Evolutionary conservation across 2,888 invertebrate genomes (phyloP), one percentile per base, ranked within the genome.

Genomic region (Macaria liturata): DNA sequence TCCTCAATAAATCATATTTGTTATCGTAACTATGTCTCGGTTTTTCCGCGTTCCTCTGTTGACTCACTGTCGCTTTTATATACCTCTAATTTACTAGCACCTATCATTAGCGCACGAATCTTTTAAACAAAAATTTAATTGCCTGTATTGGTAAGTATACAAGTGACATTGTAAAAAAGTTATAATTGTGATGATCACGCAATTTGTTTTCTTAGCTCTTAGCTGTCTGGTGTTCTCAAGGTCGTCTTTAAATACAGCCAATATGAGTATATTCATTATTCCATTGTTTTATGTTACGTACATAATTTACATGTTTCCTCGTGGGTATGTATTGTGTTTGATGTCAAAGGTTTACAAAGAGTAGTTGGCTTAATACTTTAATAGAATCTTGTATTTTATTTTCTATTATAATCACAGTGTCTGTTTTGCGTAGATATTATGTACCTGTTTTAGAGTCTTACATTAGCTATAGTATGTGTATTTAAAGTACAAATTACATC

Each of bases 261-360:
- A 52, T 34, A 48, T 59, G 40, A 46, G 50, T 54, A 54, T 61
- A 58, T 58, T 52, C 52, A 61, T 62, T 60, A 54, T 48, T 39
- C 68, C 49, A 68, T 66, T 65, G 68, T 68, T 64, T 49, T 53
- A 59, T 58, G 57, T 63, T 59, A 58, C 57, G 49, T 50, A 43
- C 50, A 59, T 64, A 55, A 62, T 66, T 62, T 57, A 52, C 46
- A 61, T 62, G 56, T 50, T 61, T 59, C 57, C 62, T 64, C 55
- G 53, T 56, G 9, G 49, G 44, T 61, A 45, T 62, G 52, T 59
- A 47, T 60, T 52, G 56, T 56, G 49, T 52, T 31, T 43, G 20
- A 46, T 50, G 44, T 59, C 42, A 53, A 52, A 61, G 49, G 39
- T 54, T 43, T 54, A 31, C n/a, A 42, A 9, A 6, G 30, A n/a